phyloP scores from a whole-genome alignment of 30 jellyfish, hydroid and myxozoan genomes.

The Cassiopea andromeda region DNA sequence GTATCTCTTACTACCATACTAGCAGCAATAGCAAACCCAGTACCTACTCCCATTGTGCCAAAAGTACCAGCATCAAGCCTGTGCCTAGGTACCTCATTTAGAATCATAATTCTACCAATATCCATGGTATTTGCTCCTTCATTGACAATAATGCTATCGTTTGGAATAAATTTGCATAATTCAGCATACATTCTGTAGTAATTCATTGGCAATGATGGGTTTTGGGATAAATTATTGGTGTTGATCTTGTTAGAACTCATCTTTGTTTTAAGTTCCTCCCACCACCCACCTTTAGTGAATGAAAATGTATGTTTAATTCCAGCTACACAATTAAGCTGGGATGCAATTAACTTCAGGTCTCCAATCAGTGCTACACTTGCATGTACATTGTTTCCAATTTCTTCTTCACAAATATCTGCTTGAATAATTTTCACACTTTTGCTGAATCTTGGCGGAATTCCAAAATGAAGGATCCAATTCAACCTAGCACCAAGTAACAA shows the following conservation, averaged over 20 bases:
- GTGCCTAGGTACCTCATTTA: slow-evolving; percentile 72
- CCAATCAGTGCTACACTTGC: slow-evolving; percentile 70
- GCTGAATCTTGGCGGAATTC: slow-evolving; percentile 76
- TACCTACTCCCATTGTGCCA: slow-evolving; percentile 97
- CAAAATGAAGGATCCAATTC: slow-evolving; percentile 89
- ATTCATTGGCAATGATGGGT: slow-evolving; percentile 72
- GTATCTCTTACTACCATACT: slow-evolving; percentile 62
- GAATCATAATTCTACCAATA: slow-evolving; percentile 85
- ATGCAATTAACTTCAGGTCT: slow-evolving; percentile 51
- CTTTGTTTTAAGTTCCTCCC: slow-evolving; percentile 57
- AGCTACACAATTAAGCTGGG: slow-evolving; percentile 46
- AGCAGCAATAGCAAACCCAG: slow-evolving; percentile 94
- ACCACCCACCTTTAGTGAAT: slow-evolving; percentile 28
- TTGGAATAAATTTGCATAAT: slow-evolving; percentile 71
- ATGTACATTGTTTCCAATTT: slow-evolving; percentile 70
- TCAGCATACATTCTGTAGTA: slow-evolving; percentile 81
- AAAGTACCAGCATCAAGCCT: slow-evolving; percentile 92
- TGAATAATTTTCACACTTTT: slow-evolving; percentile 63
- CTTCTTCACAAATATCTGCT: slow-evolving; percentile 83
- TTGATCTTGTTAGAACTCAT: slow-evolving; percentile 43
- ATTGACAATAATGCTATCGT: slow-evolving; percentile 73
- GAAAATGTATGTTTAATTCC: neutral
- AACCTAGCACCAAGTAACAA: slow-evolving; percentile 82
- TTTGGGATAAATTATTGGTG: slow-evolving; percentile 24
- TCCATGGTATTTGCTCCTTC: slow-evolving; percentile 96